Base-by-base conservation (phyloP, 1,140 invertebrate species). In the Eubasilissa regina region DNA sequence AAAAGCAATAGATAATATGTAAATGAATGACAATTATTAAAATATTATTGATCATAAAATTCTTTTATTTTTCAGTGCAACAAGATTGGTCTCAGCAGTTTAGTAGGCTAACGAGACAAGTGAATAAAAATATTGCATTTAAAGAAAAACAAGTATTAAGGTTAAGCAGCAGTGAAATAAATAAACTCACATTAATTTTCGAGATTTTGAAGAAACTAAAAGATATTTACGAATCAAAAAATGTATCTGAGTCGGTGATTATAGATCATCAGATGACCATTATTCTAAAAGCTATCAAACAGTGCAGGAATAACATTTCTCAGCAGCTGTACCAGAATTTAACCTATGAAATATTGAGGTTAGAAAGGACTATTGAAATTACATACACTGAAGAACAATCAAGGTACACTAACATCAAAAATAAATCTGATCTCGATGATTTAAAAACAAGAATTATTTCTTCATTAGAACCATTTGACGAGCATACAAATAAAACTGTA, bases 271-370 rank as follows among this genome's bases (percentile, higher is more conserved):
- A 85, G 60, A 80, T 85, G 10, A 25, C 81, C 62, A 80, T 85
- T 12, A 78, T 88, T 75, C 85, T 85, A 60, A 56, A 81, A 19
- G 60, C 80, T 58, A 70, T 88, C 8, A 72, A 70, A 7, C 72
- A 78, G 0, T 85, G 84, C 51, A 56, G 81, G 64, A 48, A 84
- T 12, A 88, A 87, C 80, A 84, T 88, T 44, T 87, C 85, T 68
- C 73, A 86, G 78, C 87, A 88, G 62, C 85, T 85, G 55, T 85
- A 86, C 78, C 70, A 82, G 44, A 86, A 87, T 62, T 84, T 88
- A 10, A 60, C 76, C 15, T 84, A 83, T 62, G 87, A 89, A 81
- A 82, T 88, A 17, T 84, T 84, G 58, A 85, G 87, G 13, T 51
- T 86, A 55, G 83, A 85, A 70, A 80, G 83, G 13, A 21, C 70